Evolutionary conservation across 2,113 vertebrate species (phyloP), one percentile per base, ranked within the genome.

Genomic region (Paracanthobrama guichenoti): DNA sequence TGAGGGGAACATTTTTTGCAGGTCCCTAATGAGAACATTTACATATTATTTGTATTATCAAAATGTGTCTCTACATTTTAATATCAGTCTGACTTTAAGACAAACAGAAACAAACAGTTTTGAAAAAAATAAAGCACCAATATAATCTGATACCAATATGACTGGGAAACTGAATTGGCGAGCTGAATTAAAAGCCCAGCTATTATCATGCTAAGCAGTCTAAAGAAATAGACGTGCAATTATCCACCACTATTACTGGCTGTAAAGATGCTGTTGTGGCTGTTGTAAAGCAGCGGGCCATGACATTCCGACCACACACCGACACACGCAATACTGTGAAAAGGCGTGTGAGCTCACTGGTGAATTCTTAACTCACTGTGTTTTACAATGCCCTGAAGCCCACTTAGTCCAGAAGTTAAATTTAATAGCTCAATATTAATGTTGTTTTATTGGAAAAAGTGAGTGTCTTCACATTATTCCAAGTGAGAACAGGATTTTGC

Each of bases 151-250:
- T 35, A 35, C 24, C 9, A 10, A 66, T 66, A 53, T 7, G 10
- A 5, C 24, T 22, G 26, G 79, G 46, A 67, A 31, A 22, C 42
- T 11, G 26, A 67, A 55, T 12, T 22, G 53, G 64, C 31, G n/a
- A 60, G 64, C 67, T 79, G 81, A 85, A 85, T 55, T 28, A 75
- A 87, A 82, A 39, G 55, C 66, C 82, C 46, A 62, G 75, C 66
- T 72, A 86, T 87, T 84, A 88, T 86, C 86, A 86, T 86, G 86
- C 80, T 90, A 86, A 87, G 67, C 83, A 85, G 75, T 87, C 86
- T 85, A 82, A 60, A 88, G 86, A 83, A 88, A 85, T 60, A 84
- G 84, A 88, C 87, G 84, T 88, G 79, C 83, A 87, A 88, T 89
- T 88, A 89, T 50, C 86, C 64, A 55, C 81, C 89, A 85, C 82